Conservation (phyloP, 2,888 invertebrate genomes). For the Anthoptus insignis region DNA sequence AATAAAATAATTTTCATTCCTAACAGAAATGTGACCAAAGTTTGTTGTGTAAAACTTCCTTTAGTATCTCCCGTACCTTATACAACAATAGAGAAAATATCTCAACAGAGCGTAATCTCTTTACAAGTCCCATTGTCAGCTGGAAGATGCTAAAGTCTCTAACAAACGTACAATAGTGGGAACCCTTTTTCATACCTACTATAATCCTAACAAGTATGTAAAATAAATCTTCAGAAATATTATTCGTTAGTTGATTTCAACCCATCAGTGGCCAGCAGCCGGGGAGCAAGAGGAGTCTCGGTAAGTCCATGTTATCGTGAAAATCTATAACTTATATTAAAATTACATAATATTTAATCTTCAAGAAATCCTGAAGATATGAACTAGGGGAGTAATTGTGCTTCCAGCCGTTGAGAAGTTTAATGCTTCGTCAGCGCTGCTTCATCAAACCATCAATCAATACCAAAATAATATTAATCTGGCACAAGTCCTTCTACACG, state of each 20-base stretch:
- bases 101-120: conserved; percentile 24
- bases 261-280: too few relatives aligned
- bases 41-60: conserved; percentile 20
- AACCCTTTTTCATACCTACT: too few relatives aligned
- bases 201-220: too few relatives aligned
- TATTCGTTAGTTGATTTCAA: too few relatives aligned
- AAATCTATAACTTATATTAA: too few relatives aligned
- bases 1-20: conserved; percentile 33
- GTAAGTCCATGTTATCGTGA: too few relatives aligned
- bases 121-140: conserved; percentile 21
- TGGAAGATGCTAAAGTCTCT: conserved; percentile 9
- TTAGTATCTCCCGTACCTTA: conserved; percentile 13
- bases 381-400: conserved; percentile 32
- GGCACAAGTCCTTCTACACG: neutral
- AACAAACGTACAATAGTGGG: conserved; percentile 33
- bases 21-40: conserved; percentile 22
- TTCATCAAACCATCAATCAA: conserved; percentile 10
- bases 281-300: too few relatives aligned
- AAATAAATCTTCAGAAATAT: too few relatives aligned
- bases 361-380: conserved; percentile 31
- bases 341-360: too few relatives aligned
- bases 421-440: neutral
- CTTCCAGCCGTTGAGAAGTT: neutral
- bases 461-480: conserved; percentile 8
- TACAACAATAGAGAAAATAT: conserved; percentile 26